A percentile compares a stretch with the other conserved stretches of the same genome.
Conservation (phyloP, 2,797 vertebrate species). For the Takifugu rubripes region DNA sequence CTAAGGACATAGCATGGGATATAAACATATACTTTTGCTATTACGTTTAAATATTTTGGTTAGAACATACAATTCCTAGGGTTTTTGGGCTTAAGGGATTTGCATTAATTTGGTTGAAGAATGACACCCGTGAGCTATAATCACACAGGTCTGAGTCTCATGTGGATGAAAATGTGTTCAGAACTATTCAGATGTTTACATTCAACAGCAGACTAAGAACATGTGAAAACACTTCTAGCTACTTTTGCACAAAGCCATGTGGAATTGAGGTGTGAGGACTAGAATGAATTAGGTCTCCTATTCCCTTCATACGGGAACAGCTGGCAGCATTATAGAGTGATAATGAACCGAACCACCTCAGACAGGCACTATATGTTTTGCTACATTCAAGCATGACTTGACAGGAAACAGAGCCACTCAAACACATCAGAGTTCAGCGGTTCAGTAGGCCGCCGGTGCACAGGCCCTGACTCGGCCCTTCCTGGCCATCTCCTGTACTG, state of each 20-base stretch:
- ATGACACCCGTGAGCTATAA: conserved; percentile 45
- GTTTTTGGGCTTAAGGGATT: conserved; percentile 66
- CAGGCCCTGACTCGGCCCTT: conserved; percentile 42
- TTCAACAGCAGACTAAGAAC: conserved; percentile 24
- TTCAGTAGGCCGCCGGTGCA: conserved; percentile 64
- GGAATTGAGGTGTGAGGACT: conserved; percentile 36
- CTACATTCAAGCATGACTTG: conserved; percentile 45
- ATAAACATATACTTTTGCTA: conserved; percentile 56
- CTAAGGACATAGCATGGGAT: conserved; percentile 61
- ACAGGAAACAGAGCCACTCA: conserved; percentile 56
- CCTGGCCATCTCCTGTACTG: conserved; percentile 67
- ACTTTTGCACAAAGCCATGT: conserved; percentile 22
- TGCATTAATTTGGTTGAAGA: conserved; percentile 57
- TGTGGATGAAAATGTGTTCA: conserved; percentile 4
- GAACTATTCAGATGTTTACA: conserved; percentile 22
- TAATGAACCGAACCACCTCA: conserved; percentile 46
- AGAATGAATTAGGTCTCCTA: conserved; percentile 18
- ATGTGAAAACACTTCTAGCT: conserved; percentile 15
- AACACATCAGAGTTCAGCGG: conserved; percentile 51
- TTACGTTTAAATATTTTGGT: conserved; percentile 55
- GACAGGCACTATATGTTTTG: conserved; percentile 42
- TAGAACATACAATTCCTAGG: conserved; percentile 44
- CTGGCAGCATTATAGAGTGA: conserved; percentile 47
- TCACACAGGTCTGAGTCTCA: conserved; percentile 26
- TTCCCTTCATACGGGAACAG: conserved; percentile 36